A percentile compares a stretch with the other conserved stretches of the same genome.
phyloP scores from a whole-genome alignment of 1,140 invertebrate species.

The Drosophila persimilis region DNA sequence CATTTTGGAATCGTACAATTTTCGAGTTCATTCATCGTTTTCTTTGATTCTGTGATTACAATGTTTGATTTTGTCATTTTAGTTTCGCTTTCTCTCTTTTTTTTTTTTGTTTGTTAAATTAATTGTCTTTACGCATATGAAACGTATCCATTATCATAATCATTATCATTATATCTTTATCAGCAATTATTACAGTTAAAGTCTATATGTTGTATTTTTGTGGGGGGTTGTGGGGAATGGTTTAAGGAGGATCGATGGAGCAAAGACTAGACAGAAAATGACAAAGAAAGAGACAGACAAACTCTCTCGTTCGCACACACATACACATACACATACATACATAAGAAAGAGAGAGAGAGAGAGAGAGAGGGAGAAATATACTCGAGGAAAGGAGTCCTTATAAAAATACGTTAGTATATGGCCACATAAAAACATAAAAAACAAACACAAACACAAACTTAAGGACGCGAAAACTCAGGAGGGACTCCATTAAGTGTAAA shows the following conservation, averaged over 20 bases:
- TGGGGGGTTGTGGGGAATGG: not conserved
- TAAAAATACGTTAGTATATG: slow-evolving; percentile 44
- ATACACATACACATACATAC: slow-evolving; percentile 6
- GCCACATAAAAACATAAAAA: slow-evolving; percentile 49
- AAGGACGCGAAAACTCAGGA: slow-evolving; percentile 6
- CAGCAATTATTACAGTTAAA: slow-evolving; percentile 48
- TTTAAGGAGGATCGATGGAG: slow-evolving; percentile 12
- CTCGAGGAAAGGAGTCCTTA: not conserved
- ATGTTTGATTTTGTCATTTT: slow-evolving; percentile 41
- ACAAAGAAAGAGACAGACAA: slow-evolving; percentile 28
- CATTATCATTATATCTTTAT: slow-evolving; percentile 17
- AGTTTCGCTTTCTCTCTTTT: not conserved
- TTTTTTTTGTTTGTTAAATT: slow-evolving; percentile 7
- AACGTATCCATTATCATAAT: not conserved
- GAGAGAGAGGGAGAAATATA: slow-evolving; percentile 26
- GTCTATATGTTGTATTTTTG: slow-evolving; percentile 42
- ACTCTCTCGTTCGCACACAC: slow-evolving; percentile 5
- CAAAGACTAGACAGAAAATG: slow-evolving; percentile 57
- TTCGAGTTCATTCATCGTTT: slow-evolving; percentile 20
- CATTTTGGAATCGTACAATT: slow-evolving; percentile 67
- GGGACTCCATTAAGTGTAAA: slow-evolving; percentile 38
- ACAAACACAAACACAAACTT: slow-evolving; percentile 21
- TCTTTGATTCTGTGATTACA: slow-evolving; percentile 44
- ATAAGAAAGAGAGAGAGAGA: slow-evolving; percentile 1
- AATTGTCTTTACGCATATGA: slow-evolving; percentile 48